Conservation (phyloP, 2,888 invertebrate genomes). For the Pristionchus fissidentatus region DNA sequence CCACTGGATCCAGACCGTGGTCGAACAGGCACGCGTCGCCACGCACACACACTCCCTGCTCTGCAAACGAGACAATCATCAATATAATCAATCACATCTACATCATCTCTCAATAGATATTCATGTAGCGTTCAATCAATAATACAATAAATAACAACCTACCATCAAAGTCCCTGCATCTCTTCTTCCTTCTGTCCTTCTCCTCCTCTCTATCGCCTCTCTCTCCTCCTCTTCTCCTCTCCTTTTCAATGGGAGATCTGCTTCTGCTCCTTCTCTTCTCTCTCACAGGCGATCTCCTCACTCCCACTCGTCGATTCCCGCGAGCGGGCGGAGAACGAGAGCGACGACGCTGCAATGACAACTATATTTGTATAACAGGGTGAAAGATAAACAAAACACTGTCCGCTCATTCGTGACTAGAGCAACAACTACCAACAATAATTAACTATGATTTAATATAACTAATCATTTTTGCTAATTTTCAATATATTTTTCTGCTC, state of each 20-base stretch:
- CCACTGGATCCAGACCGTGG: slow-evolving; percentile 95
- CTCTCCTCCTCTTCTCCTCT: slow-evolving; percentile 57
- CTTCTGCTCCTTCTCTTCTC: slow-evolving; percentile 50
- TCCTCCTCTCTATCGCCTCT: slow-evolving; percentile 53
- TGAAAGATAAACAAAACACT: too few relatives aligned
- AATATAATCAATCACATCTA: neutral
- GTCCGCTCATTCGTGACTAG: too few relatives aligned
- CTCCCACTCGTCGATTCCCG: slow-evolving; percentile 59
- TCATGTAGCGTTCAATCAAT: neutral
- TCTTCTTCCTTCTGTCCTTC: slow-evolving; percentile 61
- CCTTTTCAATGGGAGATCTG: slow-evolving; percentile 51
- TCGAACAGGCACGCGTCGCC: slow-evolving; percentile 97
- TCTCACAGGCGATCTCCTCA: slow-evolving; percentile 58
- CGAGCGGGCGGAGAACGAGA: slow-evolving; percentile 52
- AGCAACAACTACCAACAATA: too few relatives aligned
- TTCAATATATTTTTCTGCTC: neutral
- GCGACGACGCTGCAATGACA: slow-evolving; percentile 48
- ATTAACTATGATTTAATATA: neutral
- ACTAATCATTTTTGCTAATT: neutral
- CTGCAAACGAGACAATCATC: slow-evolving; percentile 78
- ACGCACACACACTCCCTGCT: slow-evolving; percentile 94
- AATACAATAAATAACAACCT: slow-evolving; percentile 60
- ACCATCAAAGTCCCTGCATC: slow-evolving; percentile 92
- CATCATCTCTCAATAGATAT: neutral
- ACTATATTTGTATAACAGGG: too few relatives aligned